These are phyloP conservation scores for Peromyscus maniculatus DNA, from an alignment of 2,113 vertebrate genomes.

Conservation along the genomic window DNA sequence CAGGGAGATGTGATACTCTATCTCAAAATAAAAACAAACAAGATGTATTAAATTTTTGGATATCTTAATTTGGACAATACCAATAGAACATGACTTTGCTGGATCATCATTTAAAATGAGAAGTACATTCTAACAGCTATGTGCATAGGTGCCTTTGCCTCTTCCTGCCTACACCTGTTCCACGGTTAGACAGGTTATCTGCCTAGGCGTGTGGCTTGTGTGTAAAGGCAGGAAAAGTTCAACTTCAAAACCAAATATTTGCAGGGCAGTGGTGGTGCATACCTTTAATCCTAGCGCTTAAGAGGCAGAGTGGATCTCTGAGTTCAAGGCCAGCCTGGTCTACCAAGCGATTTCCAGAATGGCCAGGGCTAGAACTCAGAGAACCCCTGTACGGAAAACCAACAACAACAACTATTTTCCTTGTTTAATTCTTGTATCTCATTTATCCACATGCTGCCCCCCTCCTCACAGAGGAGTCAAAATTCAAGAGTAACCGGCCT, in stretches of 20 bases:
- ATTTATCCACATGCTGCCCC: conserved; percentile 80
- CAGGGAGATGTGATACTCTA: not conserved
- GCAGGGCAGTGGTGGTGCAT: not conserved
- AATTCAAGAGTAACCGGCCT: conserved; percentile 57
- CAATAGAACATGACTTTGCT: conserved; percentile 49
- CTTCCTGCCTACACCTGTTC: conserved; percentile 69
- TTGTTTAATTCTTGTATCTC: conserved; percentile 77
- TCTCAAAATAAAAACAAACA: conserved; percentile 33
- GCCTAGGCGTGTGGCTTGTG: conserved; percentile 71
- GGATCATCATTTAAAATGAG: conserved; percentile 44
- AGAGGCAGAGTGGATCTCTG: not conserved
- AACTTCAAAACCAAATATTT: conserved; percentile 79
- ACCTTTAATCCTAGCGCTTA: not conserved
- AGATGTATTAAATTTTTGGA: not conserved
- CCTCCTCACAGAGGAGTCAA: conserved; percentile 77
- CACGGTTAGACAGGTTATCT: conserved; percentile 56
- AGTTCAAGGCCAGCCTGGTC: not conserved
- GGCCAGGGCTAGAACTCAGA: not conserved
- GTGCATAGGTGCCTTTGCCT: conserved; percentile 64
- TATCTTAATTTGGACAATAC: conserved; percentile 50
- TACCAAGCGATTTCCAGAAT: not conserved
- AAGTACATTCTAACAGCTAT: conserved; percentile 59
- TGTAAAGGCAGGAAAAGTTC: conserved; percentile 74
- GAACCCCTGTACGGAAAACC: not conserved
- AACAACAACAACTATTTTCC: conserved; percentile 72